Evolutionary conservation across 2,888 invertebrate genomes (phyloP).

Genomic region (Ptycholaimellus sp.): DNA sequence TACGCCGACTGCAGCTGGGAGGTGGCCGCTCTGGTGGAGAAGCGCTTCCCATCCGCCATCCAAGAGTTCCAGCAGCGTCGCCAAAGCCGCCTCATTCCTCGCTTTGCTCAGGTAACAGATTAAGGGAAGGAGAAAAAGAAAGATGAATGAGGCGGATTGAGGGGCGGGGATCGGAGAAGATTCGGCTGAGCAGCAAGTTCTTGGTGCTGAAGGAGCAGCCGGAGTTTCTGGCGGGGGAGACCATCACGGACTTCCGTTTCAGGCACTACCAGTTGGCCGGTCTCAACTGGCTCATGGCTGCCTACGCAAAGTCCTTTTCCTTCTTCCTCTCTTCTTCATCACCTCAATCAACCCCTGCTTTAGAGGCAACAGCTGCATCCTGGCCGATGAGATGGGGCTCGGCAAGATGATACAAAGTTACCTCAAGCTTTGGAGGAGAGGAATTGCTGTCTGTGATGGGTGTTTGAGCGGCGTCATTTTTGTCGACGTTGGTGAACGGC

Average conservation of each 20-base stretch:
- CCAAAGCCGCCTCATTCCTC: no score
- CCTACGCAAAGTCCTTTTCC: slow-evolving; percentile 84
- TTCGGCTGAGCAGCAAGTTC: no score
- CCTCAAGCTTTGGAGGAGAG: no score
- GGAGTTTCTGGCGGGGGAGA: slow-evolving; percentile 68
- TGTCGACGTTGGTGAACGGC: slow-evolving; percentile 67
- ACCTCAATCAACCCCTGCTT: slow-evolving; percentile 9
- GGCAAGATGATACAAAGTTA: slow-evolving; percentile 83
- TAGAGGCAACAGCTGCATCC: slow-evolving; percentile 71
- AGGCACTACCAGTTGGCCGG: slow-evolving; percentile 95
- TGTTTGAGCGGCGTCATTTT: slow-evolving; percentile 84
- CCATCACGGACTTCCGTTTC: slow-evolving; percentile 52
- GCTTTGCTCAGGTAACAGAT: no score
- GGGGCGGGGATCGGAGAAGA: no score
- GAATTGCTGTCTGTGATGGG: no score
- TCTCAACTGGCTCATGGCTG: slow-evolving; percentile 88
- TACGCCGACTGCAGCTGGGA: slow-evolving; percentile 96
- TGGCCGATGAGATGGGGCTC: slow-evolving; percentile 98
- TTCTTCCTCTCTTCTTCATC: no score
- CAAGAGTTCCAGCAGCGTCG: slow-evolving; percentile 60
- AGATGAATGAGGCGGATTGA: no score
- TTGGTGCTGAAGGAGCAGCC: slow-evolving; percentile 60
- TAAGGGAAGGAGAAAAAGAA: no score
- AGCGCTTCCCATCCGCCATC: slow-evolving; percentile 57
- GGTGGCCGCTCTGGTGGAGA: slow-evolving; percentile 56